Percentiles rank a stretch among this genome's conserved stretches.
Evolutionary conservation across 2,888 invertebrate genomes (phyloP).

Genomic region (Dicyrtoma fusca): DNA sequence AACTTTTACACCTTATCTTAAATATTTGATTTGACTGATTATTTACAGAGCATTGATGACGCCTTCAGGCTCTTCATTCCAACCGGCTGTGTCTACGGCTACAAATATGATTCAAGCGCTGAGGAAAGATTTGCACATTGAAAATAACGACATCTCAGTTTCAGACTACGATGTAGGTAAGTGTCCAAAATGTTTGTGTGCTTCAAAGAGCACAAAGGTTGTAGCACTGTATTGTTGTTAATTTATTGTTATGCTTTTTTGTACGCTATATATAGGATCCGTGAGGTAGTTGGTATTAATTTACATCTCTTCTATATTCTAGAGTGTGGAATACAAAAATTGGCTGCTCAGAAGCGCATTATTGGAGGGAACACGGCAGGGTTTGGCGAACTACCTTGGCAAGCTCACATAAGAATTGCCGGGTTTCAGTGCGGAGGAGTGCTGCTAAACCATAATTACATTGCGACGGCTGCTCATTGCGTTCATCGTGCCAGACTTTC

Average conservation of each 20-base stretch:
- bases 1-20: too few relatives aligned
- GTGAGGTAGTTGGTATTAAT: not conserved
- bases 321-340: conserved; percentile 71
- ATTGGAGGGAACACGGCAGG: conserved; percentile 79
- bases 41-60: conserved; percentile 18
- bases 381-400: conserved; percentile 69
- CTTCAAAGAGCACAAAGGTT: not conserved
- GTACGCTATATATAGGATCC: not conserved
- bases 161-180: conserved; percentile 55
- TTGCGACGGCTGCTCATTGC: conserved; percentile 80
- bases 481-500: conserved; percentile 68
- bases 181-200: not conserved
- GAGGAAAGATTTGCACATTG: conserved; percentile 50
- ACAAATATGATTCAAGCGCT: conserved; percentile 49
- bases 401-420: conserved; percentile 79
- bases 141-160: conserved; percentile 54
- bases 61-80: conserved; percentile 23
- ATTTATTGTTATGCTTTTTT: not conserved
- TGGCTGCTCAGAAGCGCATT: conserved; percentile 70
- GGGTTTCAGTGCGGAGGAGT: conserved; percentile 84
- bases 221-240: not conserved
- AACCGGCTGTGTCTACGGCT: conserved; percentile 25
- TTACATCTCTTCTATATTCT: conserved; percentile 2
- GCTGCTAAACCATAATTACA: conserved; percentile 70
- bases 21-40: too few relatives aligned